These are phyloP conservation scores for Erethizon dorsatum DNA, from an alignment of 2,797 vertebrate species.

Conservation along the genomic window DNA sequence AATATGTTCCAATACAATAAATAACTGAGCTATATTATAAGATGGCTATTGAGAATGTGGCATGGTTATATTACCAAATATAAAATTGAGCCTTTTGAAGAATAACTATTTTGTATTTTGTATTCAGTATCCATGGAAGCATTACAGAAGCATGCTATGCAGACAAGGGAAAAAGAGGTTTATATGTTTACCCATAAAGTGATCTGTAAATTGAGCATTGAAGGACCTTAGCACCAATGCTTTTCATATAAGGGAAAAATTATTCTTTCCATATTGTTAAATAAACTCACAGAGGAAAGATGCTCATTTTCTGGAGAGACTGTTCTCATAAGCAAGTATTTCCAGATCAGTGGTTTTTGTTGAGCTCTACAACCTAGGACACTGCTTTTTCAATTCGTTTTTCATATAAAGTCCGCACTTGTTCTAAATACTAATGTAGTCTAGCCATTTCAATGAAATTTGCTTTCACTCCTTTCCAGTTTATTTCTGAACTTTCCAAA, in stretches of 20 bases:
- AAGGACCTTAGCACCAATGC: neutral
- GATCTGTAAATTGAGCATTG: conserved; percentile 13
- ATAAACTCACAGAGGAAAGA: conserved; percentile 29
- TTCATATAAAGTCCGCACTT: neutral
- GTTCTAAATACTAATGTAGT: neutral
- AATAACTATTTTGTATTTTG: neutral
- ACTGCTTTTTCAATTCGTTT: neutral
- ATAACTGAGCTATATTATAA: neutral
- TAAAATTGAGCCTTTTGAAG: neutral
- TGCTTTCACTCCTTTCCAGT: neutral
- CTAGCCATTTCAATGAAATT: neutral
- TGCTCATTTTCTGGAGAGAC: conserved; percentile 7
- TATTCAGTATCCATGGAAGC: neutral
- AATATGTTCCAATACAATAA: neutral
- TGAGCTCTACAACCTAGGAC: neutral
- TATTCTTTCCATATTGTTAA: conserved; percentile 30
- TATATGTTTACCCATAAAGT: neutral
- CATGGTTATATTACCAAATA: neutral
- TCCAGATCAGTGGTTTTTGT: neutral
- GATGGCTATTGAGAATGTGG: neutral
- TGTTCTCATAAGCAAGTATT: conserved; percentile 45
- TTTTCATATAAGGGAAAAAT: neutral
- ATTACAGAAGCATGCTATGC: neutral
- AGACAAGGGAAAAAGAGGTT: neutral
- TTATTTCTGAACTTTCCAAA: conserved; percentile 18